These are phyloP conservation scores for Heliothis peltigera DNA, from an alignment of 2,888 invertebrate genomes.

Conservation along the genomic window DNA sequence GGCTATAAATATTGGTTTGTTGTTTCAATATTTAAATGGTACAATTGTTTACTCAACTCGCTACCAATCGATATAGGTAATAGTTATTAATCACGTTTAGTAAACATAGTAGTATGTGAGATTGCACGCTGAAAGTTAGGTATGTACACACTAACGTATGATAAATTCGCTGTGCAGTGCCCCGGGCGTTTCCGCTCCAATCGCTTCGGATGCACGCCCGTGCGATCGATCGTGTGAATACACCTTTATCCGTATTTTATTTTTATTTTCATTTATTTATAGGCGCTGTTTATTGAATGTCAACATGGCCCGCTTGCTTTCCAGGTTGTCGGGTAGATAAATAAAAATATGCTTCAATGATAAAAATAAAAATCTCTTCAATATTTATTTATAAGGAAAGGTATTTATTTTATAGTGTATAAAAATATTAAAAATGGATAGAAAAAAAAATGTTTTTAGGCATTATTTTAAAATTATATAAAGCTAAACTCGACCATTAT, in stretches of 20 bases:
- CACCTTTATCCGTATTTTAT: conserved; percentile 80
- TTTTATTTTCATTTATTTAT: conserved; percentile 72
- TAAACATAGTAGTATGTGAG: conserved; percentile 54
- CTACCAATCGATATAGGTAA: conserved; percentile 39
- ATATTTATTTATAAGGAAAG: conserved; percentile 2
- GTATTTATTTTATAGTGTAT: conserved; percentile 5
- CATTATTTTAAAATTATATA: not conserved
- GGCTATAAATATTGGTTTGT: not conserved
- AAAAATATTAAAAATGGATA: not conserved
- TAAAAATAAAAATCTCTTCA: conserved; percentile 35
- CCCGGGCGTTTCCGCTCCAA: conserved; percentile 84
- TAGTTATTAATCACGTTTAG: conserved; percentile 56
- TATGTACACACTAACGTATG: conserved; percentile 76
- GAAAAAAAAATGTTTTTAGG: not conserved
- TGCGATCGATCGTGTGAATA: conserved; percentile 82
- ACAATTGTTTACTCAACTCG: conserved; percentile 28
- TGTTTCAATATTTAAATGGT: conserved; percentile 11
- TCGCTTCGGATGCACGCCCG: conserved; percentile 82
- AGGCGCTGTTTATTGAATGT: conserved; percentile 61
- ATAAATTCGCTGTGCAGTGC: conserved; percentile 84
- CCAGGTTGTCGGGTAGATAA: conserved; percentile 31
- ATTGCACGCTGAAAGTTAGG: conserved; percentile 71
- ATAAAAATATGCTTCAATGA: conserved; percentile 26
- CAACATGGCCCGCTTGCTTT: conserved; percentile 46
- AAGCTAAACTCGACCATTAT: not conserved